phyloP scores from a whole-genome alignment of 1,140 invertebrate genomes.

The Calliphora vicina region DNA sequence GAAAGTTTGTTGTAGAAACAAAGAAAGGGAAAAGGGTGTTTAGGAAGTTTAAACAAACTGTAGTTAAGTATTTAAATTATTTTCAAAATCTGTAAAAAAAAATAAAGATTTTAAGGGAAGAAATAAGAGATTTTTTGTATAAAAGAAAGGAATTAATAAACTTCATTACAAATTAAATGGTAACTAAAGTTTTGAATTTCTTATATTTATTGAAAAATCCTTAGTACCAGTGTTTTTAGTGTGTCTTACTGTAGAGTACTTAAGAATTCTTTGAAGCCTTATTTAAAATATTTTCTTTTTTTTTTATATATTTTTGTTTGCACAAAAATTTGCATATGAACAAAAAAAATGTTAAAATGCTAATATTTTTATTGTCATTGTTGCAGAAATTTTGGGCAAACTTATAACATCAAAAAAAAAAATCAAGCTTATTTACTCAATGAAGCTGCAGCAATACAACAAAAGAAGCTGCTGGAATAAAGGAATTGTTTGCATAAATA shows the following conservation, averaged over 20 bases:
- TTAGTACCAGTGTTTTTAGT: too few relatives aligned
- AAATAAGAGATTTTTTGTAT: neutral
- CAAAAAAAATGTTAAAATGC: conserved; percentile 32
- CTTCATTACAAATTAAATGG: too few relatives aligned
- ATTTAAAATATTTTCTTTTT: too few relatives aligned
- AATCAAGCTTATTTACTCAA: neutral
- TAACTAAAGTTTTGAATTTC: too few relatives aligned
- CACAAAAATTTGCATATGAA: neutral
- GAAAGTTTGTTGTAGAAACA: neutral
- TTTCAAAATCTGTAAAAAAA: neutral
- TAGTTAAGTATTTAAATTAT: neutral
- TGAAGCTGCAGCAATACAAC: neutral
- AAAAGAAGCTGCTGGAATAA: neutral
- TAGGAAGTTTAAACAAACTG: neutral
- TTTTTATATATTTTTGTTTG: neutral
- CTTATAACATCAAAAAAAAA: neutral
- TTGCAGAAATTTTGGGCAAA: neutral
- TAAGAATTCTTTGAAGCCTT: too few relatives aligned
- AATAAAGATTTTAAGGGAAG: neutral
- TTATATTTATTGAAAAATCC: too few relatives aligned
- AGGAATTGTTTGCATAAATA: conserved; percentile 31
- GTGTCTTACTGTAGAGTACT: too few relatives aligned
- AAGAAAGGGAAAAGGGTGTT: neutral
- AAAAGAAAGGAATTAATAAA: too few relatives aligned
- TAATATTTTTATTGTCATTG: conserved; percentile 38